Evolutionary conservation across 2,888 invertebrate species (phyloP).

Genomic region (Mesodorylaimus sp.): DNA sequence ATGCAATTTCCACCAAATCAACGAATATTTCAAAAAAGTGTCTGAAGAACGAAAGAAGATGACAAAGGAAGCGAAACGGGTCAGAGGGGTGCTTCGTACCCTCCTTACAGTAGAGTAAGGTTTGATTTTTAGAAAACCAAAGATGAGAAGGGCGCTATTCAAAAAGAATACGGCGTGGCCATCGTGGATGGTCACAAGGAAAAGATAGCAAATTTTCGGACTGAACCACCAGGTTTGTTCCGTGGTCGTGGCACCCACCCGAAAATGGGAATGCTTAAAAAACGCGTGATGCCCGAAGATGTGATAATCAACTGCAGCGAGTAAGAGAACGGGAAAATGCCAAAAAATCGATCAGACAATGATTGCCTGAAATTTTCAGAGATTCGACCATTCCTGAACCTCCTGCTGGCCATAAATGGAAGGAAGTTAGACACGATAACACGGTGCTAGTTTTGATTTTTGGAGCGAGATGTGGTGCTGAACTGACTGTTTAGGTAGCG

Average conservation of each 20-base stretch:
- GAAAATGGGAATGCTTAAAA: conserved; percentile 94
- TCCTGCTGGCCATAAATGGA: conserved; percentile 84
- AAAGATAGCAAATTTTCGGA: conserved; percentile 92
- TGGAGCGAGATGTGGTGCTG: background rate
- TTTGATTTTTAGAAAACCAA: conserved; percentile 43
- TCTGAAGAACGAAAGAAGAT: conserved; percentile 64
- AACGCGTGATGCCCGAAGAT: conserved; percentile 72
- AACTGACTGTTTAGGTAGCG: conserved; percentile 45
- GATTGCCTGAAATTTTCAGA: conserved; percentile 24
- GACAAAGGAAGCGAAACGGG: conserved; percentile 81
- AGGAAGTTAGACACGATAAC: conserved; percentile 78
- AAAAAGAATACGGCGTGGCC: conserved; percentile 83
- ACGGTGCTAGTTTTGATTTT: conserved; percentile 40
- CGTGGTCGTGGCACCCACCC: conserved; percentile 95
- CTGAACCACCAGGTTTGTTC: conserved; percentile 90
- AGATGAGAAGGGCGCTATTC: conserved; percentile 64
- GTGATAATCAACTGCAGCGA: conserved; percentile 94
- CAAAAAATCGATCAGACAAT: background rate
- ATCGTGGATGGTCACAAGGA: conserved; percentile 90
- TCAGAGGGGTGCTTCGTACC: conserved; percentile 16
- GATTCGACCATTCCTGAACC: conserved; percentile 50
- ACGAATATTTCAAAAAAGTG: conserved; percentile 54
- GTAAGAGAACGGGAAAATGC: conserved; percentile 32
- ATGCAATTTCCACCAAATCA: conserved; percentile 83
- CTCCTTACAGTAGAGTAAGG: background rate